phyloP scores from a whole-genome alignment of 2,797 vertebrate species.

The Sebastes iracundus region DNA sequence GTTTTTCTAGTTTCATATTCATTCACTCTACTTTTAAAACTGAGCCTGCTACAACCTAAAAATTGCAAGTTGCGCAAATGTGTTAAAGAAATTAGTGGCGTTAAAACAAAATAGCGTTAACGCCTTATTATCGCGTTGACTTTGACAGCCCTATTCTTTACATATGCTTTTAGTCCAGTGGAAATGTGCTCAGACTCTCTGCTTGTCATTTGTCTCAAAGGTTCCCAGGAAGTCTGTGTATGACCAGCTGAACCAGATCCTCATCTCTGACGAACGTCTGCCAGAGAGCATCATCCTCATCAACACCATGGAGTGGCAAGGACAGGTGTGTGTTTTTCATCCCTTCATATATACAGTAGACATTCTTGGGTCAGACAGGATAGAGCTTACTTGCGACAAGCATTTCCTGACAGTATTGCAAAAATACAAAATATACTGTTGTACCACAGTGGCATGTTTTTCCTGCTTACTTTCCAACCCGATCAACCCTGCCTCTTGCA shows the following conservation, averaged over 20 bases:
- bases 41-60: too few species aligned
- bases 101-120: too few species aligned
- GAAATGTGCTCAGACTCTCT: slow-evolving; percentile 13
- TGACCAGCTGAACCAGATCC: slow-evolving; percentile 87
- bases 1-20: too few species aligned
- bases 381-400: neutral
- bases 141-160: neutral
- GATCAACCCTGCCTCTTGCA: neutral
- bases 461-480: slow-evolving; percentile 4
- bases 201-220: slow-evolving; percentile 57
- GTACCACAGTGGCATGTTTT: neutral
- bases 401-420: neutral
- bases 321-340: slow-evolving; percentile 77
- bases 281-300: slow-evolving; percentile 88
- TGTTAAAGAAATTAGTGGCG: too few species aligned
- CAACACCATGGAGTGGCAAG: slow-evolving; percentile 86
- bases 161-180: neutral
- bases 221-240: slow-evolving; percentile 87
- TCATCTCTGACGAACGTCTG: slow-evolving; percentile 85
- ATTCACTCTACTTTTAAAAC: too few species aligned
- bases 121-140: too few species aligned
- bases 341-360: neutral
- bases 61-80: too few species aligned
- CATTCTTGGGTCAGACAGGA: neutral
- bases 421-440: neutral